Conservation (phyloP, 2,888 invertebrate species). For the Frankliniella intonsa region DNA sequence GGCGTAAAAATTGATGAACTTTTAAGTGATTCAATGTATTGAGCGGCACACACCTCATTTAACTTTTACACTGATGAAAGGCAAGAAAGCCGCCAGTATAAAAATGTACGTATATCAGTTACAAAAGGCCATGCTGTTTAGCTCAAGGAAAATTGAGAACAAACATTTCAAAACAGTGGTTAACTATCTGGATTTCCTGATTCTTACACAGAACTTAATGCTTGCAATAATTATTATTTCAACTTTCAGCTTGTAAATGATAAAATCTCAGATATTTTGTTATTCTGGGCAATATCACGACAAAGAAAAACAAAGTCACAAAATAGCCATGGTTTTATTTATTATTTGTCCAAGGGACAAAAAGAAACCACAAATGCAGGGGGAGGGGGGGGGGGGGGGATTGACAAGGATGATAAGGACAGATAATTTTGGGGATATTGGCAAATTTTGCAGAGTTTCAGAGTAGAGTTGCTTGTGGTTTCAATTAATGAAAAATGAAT, state of each 20-base stretch:
- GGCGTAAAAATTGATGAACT: neutral
- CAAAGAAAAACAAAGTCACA: neutral
- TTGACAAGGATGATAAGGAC: too few species aligned
- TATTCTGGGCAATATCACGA: neutral
- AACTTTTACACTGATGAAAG: neutral
- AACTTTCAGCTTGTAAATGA: neutral
- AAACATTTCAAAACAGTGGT: neutral
- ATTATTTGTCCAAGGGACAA: too few species aligned
- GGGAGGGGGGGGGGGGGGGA: too few species aligned
- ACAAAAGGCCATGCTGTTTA: neutral
- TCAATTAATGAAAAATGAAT: neutral
- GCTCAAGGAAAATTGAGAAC: neutral
- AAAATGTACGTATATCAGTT: neutral
- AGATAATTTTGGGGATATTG: too few species aligned
- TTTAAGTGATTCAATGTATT: neutral
- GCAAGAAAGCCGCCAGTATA: neutral
- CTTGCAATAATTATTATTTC: neutral
- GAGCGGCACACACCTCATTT: neutral
- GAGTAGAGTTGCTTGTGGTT: neutral
- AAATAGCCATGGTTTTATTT: too few species aligned
- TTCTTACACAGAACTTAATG: neutral
- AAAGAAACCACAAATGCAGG: too few species aligned
- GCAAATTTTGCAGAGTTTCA: neutral
- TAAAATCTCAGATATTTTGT: neutral
- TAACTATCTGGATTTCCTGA: neutral